phyloP scores from a whole-genome alignment of 2,113 vertebrate species.

The Nematolebias whitei region DNA sequence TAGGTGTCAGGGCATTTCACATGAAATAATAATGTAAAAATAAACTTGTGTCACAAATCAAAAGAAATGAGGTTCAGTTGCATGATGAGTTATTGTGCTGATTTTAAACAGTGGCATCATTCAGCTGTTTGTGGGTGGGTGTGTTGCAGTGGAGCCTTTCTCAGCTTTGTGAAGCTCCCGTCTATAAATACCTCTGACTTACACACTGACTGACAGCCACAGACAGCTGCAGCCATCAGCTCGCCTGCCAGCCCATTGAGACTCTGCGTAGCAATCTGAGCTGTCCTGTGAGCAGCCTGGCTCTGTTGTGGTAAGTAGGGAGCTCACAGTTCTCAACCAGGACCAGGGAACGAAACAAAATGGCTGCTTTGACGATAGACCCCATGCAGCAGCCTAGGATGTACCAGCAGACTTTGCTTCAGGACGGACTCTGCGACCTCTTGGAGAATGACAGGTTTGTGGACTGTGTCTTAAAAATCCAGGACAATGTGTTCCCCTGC shows the following conservation, averaged over 20 bases:
- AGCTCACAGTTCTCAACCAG: constrained; percentile 29
- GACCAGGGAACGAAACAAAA: constrained; percentile 65
- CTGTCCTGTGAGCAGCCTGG: constrained; percentile 54
- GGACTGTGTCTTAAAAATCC: constrained; percentile 89
- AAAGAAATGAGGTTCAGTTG: not conserved
- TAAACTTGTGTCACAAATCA: too few relatives aligned
- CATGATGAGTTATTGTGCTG: constrained; percentile 27
- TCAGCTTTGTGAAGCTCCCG: constrained; percentile 74
- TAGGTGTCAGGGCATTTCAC: too few relatives aligned
- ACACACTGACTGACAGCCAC: constrained; percentile 69
- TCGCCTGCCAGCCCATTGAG: constrained; percentile 27
- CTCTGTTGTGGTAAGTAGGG: constrained; percentile 51
- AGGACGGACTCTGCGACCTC: constrained; percentile 94
- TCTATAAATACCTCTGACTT: constrained; percentile 85
- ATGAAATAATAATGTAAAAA: too few relatives aligned
- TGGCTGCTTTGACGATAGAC: constrained; percentile 85
- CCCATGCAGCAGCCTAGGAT: constrained; percentile 88
- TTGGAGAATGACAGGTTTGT: constrained; percentile 92
- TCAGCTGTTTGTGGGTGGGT: constrained; percentile 73
- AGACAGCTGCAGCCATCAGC: constrained; percentile 75
- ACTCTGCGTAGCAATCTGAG: constrained; percentile 33
- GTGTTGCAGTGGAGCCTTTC: constrained; percentile 75
- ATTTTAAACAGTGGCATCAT: constrained; percentile 36
- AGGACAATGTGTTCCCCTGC: constrained; percentile 89
- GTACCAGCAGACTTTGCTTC: constrained; percentile 95